Conservation (phyloP, 2,888 invertebrate species). For the Tetheella fluctuosa region DNA sequence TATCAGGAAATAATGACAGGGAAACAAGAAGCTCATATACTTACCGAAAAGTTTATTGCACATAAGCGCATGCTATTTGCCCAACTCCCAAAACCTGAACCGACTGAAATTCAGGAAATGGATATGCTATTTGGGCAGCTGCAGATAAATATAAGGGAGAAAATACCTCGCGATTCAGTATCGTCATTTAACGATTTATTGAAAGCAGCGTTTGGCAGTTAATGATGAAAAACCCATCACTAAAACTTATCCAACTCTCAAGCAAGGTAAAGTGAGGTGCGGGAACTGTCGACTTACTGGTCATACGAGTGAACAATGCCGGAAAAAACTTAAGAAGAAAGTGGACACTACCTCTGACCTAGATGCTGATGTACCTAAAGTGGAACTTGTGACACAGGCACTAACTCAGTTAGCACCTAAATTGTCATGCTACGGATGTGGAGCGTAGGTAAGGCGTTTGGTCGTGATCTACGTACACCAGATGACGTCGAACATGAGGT, state of each 20-base stretch:
- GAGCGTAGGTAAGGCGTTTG: slow-evolving; percentile 26
- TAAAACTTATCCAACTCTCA: too few relatives aligned
- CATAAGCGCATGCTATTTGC: slow-evolving; percentile 13
- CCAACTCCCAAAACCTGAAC: neutral
- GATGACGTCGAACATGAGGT: slow-evolving; percentile 17
- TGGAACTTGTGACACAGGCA: too few relatives aligned
- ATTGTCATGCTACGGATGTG: slow-evolving; percentile 27
- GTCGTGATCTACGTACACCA: slow-evolving; percentile 22
- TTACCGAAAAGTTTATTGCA: neutral
- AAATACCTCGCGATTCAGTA: slow-evolving; percentile 7
- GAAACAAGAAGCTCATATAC: neutral
- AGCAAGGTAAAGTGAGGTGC: too few relatives aligned
- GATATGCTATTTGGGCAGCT: slow-evolving; percentile 12
- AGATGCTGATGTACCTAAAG: too few relatives aligned
- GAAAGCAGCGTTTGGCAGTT: neutral
- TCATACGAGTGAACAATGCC: too few relatives aligned
- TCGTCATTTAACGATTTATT: slow-evolving; percentile 6
- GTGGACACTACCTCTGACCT: too few relatives aligned
- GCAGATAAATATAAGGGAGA: slow-evolving; percentile 10
- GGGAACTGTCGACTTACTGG: too few relatives aligned
- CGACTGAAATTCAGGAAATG: neutral
- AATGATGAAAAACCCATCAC: too few relatives aligned
- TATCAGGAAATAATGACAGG: neutral
- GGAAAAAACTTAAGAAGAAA: too few relatives aligned
- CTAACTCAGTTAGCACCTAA: too few relatives aligned